Evolutionary conservation across 2,113 vertebrate genomes (phyloP).

Genomic region (Crotalus viridis): DNA sequence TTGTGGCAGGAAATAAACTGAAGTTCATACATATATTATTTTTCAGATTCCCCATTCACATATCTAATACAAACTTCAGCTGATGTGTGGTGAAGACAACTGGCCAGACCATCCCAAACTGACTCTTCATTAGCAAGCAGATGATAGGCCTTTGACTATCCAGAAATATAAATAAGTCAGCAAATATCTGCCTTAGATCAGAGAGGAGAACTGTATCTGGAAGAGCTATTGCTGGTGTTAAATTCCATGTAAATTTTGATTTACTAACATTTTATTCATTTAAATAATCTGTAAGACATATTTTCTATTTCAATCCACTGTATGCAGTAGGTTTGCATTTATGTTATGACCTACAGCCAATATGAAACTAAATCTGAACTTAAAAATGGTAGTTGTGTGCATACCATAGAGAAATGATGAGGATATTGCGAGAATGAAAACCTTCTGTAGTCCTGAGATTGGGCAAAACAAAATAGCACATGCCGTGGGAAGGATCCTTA

Average conservation of each 20-base stretch:
- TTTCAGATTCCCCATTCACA: not conserved
- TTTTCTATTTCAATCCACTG: not conserved
- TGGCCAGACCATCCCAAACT: not conserved
- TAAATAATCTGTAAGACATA: not conserved
- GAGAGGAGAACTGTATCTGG: not conserved
- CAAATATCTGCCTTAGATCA: not conserved
- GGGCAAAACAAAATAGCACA: not conserved
- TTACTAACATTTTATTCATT: not conserved
- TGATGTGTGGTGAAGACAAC: not conserved
- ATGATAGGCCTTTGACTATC: not conserved
- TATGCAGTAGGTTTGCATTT: not conserved
- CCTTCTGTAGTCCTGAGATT: not conserved
- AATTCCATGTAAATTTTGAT: not conserved
- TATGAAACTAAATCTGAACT: not conserved
- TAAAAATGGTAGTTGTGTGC: not conserved
- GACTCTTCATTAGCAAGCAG: not conserved
- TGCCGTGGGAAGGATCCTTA: not conserved
- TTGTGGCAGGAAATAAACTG: not conserved
- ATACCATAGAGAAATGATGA: not conserved
- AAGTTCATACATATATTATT: not conserved
- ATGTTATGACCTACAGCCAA: not conserved
- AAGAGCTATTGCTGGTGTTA: not conserved
- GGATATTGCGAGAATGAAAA: not conserved
- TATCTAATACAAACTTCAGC: not conserved
- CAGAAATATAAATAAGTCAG: not conserved